These are phyloP conservation scores for Anisognathus igniventris DNA, from an alignment of 2,797 vertebrate genomes.

Conservation along the genomic window DNA sequence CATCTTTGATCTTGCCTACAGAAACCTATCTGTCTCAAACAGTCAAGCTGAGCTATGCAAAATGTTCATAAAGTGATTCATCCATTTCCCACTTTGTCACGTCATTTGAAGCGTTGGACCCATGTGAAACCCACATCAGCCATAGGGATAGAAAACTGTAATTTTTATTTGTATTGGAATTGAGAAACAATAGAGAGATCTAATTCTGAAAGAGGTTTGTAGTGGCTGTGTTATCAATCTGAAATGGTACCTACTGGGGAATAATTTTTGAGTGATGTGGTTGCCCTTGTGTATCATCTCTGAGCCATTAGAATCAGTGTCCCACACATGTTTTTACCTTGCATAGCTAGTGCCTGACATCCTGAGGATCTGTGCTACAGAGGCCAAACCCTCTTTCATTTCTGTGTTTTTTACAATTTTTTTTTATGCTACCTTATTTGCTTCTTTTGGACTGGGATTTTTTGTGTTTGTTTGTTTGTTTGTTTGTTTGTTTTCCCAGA, in stretches of 20 bases:
- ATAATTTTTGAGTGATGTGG: not conserved
- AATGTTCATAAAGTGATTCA: not conserved
- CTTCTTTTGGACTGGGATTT: not conserved
- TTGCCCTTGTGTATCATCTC: not conserved
- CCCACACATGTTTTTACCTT: not conserved
- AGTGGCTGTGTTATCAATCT: not conserved
- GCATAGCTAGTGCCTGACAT: not conserved
- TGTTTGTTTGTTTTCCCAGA: not conserved
- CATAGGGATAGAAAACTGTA: not conserved
- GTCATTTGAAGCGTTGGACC: fast-evolving
- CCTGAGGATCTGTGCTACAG: fast-evolving
- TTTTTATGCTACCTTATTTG: not conserved
- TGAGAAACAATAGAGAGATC: not conserved
- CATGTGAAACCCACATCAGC: not conserved
- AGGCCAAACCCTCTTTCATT: not conserved
- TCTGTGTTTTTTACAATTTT: not conserved
- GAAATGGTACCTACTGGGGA: not conserved
- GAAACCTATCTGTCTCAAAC: not conserved
- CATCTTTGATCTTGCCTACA: not conserved
- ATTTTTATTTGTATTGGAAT: not conserved
- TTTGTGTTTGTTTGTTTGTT: not conserved
- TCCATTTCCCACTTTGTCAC: not conserved
- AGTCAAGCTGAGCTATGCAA: not conserved
- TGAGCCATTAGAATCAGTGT: not conserved
- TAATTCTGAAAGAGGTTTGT: not conserved